These are phyloP conservation scores for Chiloscyllium plagiosum DNA, from an alignment of 2,113 vertebrate species.

Conservation along the genomic window DNA sequence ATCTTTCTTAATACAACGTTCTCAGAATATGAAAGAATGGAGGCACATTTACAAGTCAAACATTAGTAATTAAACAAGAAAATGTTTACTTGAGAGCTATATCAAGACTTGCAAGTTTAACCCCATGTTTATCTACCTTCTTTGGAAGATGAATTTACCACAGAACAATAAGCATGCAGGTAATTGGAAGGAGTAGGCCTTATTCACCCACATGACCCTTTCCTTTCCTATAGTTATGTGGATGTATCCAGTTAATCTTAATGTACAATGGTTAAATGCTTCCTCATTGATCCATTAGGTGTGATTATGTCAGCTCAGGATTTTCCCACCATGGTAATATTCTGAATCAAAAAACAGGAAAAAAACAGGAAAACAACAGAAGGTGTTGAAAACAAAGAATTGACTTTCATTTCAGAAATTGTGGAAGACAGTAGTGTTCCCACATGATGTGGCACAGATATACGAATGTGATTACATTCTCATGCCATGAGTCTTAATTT, in stretches of 20 bases:
- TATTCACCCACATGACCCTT: not conserved
- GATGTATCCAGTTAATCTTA: not conserved
- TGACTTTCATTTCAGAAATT: not conserved
- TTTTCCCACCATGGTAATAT: not conserved
- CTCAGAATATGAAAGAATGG: not conserved
- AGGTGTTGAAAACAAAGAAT: not conserved
- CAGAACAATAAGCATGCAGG: not conserved
- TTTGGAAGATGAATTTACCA: not conserved
- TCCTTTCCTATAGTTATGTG: not conserved
- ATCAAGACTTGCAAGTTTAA: not conserved
- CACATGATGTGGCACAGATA: not conserved
- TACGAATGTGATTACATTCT: not conserved
- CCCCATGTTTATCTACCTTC: not conserved
- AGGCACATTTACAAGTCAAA: not conserved
- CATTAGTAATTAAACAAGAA: not conserved
- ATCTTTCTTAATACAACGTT: not conserved
- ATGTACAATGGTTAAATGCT: not conserved
- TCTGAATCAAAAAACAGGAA: not conserved
- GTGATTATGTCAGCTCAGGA: not conserved
- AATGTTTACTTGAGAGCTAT: not conserved
- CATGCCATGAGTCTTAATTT: not conserved
- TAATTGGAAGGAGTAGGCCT: not conserved
- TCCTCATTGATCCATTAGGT: not conserved
- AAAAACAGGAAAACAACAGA: not conserved
- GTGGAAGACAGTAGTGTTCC: not conserved